Percentiles rank a stretch among this genome's conserved stretches.
Conservation (phyloP, 2,797 vertebrate genomes). For the Cirrhinus molitorella region DNA sequence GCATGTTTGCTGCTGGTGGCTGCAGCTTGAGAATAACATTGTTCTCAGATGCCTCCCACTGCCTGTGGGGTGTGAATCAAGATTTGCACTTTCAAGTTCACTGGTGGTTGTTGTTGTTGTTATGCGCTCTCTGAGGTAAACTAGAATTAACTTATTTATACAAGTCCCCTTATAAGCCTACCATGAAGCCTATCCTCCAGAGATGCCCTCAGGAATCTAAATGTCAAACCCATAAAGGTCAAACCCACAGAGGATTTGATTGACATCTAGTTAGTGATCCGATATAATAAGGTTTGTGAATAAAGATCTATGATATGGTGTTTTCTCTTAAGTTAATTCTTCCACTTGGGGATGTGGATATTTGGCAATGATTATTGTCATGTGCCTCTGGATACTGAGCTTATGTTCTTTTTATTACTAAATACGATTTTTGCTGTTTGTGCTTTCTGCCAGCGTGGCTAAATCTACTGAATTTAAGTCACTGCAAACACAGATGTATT, state of each 20-base stretch:
- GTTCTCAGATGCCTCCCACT: constrained; percentile 47
- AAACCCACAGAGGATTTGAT: constrained; percentile 34
- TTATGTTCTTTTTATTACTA: constrained; percentile 5
- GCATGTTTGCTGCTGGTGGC: constrained; percentile 40
- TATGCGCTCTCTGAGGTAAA: constrained; percentile 27
- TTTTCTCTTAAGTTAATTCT: constrained; percentile 7
- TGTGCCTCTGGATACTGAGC: not conserved
- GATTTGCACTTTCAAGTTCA: constrained; percentile 36
- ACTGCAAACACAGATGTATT: not conserved
- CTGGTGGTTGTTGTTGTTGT: constrained; percentile 22
- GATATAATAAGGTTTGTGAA: constrained; percentile 34
- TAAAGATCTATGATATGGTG: not conserved
- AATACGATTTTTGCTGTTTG: not conserved
- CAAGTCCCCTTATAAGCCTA: constrained; percentile 10
- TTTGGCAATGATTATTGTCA: not conserved
- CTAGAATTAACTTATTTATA: constrained; percentile 38
- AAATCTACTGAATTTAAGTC: constrained; percentile 7
- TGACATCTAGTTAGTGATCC: constrained; percentile 28
- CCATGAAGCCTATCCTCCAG: constrained; percentile 2
- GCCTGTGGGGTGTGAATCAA: constrained; percentile 44
- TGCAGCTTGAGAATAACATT: constrained; percentile 35
- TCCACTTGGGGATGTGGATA: not conserved
- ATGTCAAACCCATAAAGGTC: constrained; percentile 46
- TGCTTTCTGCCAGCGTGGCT: not conserved
- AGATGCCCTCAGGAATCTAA: constrained; percentile 41